A percentile compares a stretch with the other conserved stretches of the same genome.
Evolutionary conservation across 2,113 vertebrate species (phyloP).

Genomic region (Empidonax alnorum): DNA sequence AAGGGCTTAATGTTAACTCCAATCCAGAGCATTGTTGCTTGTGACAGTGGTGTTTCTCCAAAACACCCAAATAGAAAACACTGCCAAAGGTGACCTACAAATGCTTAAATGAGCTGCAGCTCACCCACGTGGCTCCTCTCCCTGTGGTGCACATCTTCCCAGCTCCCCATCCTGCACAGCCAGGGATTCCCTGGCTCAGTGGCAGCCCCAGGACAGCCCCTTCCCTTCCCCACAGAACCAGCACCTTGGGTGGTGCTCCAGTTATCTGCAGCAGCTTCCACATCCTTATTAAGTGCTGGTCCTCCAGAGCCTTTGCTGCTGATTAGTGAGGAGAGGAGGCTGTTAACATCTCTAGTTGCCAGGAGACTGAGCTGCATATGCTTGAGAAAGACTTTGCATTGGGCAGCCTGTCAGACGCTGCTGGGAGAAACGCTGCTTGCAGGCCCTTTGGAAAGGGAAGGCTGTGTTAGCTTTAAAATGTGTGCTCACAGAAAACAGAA

Average conservation of each 20-base stretch:
- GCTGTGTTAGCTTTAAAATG: background rate
- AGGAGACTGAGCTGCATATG: background rate
- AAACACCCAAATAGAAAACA: background rate
- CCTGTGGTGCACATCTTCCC: background rate
- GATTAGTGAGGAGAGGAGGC: conserved; percentile 18
- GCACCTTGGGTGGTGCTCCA: background rate
- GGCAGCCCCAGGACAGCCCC: background rate
- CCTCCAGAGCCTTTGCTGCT: conserved; percentile 1
- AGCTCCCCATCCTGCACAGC: background rate
- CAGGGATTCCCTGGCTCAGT: background rate
- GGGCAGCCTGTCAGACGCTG: background rate
- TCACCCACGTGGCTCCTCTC: background rate
- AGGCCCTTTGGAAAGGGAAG: background rate
- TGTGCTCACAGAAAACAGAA: background rate
- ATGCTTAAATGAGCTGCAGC: background rate
- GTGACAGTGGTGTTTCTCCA: background rate
- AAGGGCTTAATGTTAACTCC: background rate
- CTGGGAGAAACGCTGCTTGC: background rate
- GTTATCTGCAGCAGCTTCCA: background rate
- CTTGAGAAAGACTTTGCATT: background rate
- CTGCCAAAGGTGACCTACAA: background rate
- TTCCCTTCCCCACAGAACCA: background rate
- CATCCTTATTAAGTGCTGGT: background rate
- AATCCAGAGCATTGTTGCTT: background rate
- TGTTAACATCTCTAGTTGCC: conserved; percentile 32